Base-by-base conservation (phyloP, 92 coral and sea anemone species). In the Siderastrea siderea region DNA sequence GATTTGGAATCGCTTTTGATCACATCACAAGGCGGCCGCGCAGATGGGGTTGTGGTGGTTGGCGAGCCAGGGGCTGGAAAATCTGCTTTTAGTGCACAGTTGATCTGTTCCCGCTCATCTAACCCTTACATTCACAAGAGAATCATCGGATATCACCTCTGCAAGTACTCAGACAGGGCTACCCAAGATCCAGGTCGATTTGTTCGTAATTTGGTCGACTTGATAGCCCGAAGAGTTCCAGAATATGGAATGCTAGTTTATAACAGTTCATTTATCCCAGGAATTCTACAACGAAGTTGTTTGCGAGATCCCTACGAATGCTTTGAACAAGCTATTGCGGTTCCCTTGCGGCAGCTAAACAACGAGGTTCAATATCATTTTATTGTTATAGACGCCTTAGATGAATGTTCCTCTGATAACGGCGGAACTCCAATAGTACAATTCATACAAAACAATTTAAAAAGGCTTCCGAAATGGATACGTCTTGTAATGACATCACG, bases 51-150 rank as follows among this genome's bases (percentile, higher is more conserved):
- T 13, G 52, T 95, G 7, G 80, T 95, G 16, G 61, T 82, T 61
- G 98, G 96, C 1, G 91, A 92, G 38, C 98, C 98, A 26, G 98
- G 98, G 4, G 77, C 91, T 11, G 98, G 98, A 47, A 95, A 95
- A 80, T 93, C 98, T 49, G 96, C 98, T 1, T 51, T 95, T 3
- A 80, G 87, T 44, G 91, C 98, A n/a, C 89, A 95, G 64, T 71
- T 95, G n/a, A 93, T 95, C 47, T 95, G 98, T 84, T 93, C 98
- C 14, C 94, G 92, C 12, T 82, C 82, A 44, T 93, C 98, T 15
- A 95, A 86, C 47, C 71, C 79, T 13, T 72, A 84, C 47, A 91
- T 95, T 62, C 91, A 93, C 89, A 74, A 59, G 12, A 83, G 86
- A 75, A 90, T 95, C 10, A 83, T 95, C 66, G 98, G 95, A 3